Conservation (phyloP, 2,888 invertebrate genomes). For the Halictus ligatus region DNA sequence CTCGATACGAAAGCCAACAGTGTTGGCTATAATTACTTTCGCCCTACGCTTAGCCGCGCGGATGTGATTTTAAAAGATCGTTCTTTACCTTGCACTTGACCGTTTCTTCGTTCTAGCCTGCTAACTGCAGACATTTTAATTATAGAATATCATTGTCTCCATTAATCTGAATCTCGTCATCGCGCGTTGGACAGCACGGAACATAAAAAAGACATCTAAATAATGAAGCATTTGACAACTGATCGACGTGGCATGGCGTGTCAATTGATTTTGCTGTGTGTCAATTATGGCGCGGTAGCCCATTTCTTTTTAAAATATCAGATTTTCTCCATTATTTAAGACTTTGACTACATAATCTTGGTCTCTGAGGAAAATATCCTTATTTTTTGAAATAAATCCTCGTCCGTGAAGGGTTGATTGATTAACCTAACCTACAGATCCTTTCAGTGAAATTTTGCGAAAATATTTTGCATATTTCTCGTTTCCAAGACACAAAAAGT, state of each 20-base stretch:
- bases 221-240: background rate
- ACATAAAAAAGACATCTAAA: background rate
- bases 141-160: background rate
- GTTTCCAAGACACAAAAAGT: background rate
- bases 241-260: background rate
- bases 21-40: conserved; percentile 47
- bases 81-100: conserved; percentile 52
- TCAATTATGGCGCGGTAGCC: background rate
- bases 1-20: background rate
- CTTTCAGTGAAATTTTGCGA: background rate
- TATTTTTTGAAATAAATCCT: background rate
- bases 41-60: conserved; percentile 24
- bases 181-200: background rate
- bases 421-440: too few species aligned
- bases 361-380: background rate
- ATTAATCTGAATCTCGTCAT: background rate
- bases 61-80: conserved; percentile 49
- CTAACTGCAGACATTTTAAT: conserved; percentile 19
- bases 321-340: too few species aligned
- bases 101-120: background rate
- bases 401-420: too few species aligned
- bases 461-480: background rate
- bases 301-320: background rate
- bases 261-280: background rate
- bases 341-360: too few species aligned